Evolutionary conservation across 2,888 invertebrate species (phyloP).

Genomic region (Acleris laterana): DNA sequence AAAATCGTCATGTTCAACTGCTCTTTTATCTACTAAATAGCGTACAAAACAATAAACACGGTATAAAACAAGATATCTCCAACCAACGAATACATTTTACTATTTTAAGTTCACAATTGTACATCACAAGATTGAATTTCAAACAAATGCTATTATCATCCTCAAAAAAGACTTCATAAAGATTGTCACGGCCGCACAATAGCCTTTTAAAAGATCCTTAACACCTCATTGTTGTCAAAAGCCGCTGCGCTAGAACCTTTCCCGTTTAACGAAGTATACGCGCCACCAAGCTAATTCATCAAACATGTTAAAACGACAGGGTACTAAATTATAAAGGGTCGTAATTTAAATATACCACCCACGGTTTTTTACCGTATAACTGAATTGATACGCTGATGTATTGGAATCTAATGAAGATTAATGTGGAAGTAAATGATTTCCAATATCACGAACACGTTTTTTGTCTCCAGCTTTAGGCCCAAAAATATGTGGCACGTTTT

Average conservation of each 20-base stretch:
- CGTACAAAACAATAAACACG: neutral
- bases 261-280: slow-evolving; percentile 16
- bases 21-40: neutral
- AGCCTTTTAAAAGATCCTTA: slow-evolving; percentile 25
- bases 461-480: no score
- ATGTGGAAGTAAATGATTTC: neutral
- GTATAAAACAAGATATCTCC: slow-evolving; percentile 4
- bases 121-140: slow-evolving; percentile 2
- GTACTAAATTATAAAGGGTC: neutral
- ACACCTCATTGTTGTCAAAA: slow-evolving; percentile 30
- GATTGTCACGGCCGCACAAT: slow-evolving; percentile 28
- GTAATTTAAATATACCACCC: slow-evolving; percentile 27
- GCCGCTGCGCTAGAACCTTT: slow-evolving; percentile 19
- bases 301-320: slow-evolving; percentile 14
- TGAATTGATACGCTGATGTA: slow-evolving; percentile 10
- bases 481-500: no score
- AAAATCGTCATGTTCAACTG: no score
- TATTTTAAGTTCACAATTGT: neutral
- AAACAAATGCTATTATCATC: neutral
- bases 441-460: neutral
- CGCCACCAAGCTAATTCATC: slow-evolving; percentile 19
- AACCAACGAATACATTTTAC: neutral
- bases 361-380: slow-evolving; percentile 9
- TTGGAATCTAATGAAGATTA: slow-evolving; percentile 20
- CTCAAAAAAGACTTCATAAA: slow-evolving; percentile 11